A percentile compares a stretch with the other conserved stretches of the same genome.
These are phyloP conservation scores for Drosophila tanythrix DNA, from an alignment of 2,888 invertebrate species.

Conservation along the genomic window DNA sequence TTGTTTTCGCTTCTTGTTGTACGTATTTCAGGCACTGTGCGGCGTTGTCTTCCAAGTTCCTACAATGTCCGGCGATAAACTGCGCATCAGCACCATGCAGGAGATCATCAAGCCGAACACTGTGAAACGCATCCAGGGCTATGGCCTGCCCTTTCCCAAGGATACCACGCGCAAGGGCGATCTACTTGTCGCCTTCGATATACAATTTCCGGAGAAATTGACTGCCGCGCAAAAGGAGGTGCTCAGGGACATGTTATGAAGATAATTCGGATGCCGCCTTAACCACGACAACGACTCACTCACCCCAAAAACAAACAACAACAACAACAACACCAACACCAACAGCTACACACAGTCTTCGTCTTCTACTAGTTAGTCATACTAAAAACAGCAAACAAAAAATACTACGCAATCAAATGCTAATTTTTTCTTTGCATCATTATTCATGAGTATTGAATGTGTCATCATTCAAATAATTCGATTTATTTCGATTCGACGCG, in stretches of 20 bases:
- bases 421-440: slow-evolving; percentile 8
- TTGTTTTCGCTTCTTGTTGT: slow-evolving; percentile 63
- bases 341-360: slow-evolving; percentile 5
- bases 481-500: slow-evolving; percentile 58
- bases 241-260: slow-evolving; percentile 93
- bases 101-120: slow-evolving; percentile 96
- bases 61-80: slow-evolving; percentile 93
- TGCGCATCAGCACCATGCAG: slow-evolving; percentile 92
- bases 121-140: slow-evolving; percentile 94
- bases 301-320: slow-evolving; percentile 1
- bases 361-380: slow-evolving; percentile 51
- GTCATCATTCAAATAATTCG: slow-evolving; percentile 41
- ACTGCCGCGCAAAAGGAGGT: slow-evolving; percentile 94
- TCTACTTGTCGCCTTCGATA: slow-evolving; percentile 96
- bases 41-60: slow-evolving; percentile 96
- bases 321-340: neutral
- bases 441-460: slow-evolving; percentile 36
- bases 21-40: slow-evolving; percentile 92
- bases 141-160: slow-evolving; percentile 97
- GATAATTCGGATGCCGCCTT: slow-evolving; percentile 15
- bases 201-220: slow-evolving; percentile 95
- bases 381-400: slow-evolving; percentile 37
- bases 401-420: slow-evolving; percentile 6
- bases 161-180: slow-evolving; percentile 96
- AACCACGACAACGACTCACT: slow-evolving; percentile 48